These are phyloP conservation scores for Papilio polytes DNA, from an alignment of 1,140 invertebrate genomes.

Conservation along the genomic window DNA sequence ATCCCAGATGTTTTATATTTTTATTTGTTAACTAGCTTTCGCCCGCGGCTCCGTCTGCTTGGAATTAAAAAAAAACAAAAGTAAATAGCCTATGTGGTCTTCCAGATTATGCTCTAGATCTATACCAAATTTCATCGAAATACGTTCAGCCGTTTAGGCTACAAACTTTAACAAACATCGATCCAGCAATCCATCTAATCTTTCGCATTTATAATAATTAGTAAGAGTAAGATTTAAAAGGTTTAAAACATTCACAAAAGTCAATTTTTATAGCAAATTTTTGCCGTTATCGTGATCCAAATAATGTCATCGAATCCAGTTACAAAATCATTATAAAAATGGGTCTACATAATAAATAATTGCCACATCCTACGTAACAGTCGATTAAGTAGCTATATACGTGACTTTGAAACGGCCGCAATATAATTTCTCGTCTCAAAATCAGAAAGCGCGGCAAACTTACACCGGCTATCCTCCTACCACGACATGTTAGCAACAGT, in stretches of 20 bases:
- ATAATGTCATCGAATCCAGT: constrained; percentile 43
- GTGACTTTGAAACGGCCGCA: constrained; percentile 72
- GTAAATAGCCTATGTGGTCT: no score
- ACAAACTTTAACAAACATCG: no score
- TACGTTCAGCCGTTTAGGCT: no score
- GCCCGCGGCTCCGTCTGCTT: no score
- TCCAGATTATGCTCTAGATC: no score
- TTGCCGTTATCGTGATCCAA: constrained; percentile 11
- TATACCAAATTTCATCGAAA: no score
- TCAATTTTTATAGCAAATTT: background rate
- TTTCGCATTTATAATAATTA: no score
- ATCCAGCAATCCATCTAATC: no score
- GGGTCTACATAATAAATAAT: constrained; percentile 72
- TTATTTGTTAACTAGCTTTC: no score
- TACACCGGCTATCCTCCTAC: constrained; percentile 55
- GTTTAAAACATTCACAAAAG: background rate
- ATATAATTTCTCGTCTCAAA: constrained; percentile 78
- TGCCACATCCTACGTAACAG: constrained; percentile 75
- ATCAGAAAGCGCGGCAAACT: constrained; percentile 81
- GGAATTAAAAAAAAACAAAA: no score
- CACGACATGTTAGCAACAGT: constrained; percentile 37
- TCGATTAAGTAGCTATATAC: constrained; percentile 69
- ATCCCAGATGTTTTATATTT: background rate
- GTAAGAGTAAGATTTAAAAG: no score
- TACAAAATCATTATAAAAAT: constrained; percentile 45